Evolutionary conservation across 2,113 vertebrate species (phyloP).

Genomic region (Paramisgurnus dabryanus): DNA sequence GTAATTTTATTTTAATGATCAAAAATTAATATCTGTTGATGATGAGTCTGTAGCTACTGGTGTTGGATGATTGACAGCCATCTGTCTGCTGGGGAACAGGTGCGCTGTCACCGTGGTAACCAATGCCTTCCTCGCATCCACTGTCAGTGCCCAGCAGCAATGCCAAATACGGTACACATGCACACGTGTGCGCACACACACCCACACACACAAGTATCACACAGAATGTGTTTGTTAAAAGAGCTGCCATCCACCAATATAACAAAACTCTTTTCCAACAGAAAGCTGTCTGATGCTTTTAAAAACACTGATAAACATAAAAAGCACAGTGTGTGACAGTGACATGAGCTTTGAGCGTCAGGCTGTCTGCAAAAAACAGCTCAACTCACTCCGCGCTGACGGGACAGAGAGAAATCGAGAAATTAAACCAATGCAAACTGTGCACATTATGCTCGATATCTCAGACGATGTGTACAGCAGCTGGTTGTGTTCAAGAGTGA

Average conservation of each 20-base stretch:
- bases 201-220: neutral
- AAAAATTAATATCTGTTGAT: neutral
- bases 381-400: neutral
- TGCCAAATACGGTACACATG: conserved; percentile 34
- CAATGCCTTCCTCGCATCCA: neutral
- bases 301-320: neutral
- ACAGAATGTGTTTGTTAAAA: neutral
- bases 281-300: neutral
- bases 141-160: conserved; percentile 25
- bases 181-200: neutral
- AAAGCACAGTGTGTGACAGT: neutral
- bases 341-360: neutral
- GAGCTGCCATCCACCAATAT: neutral
- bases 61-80: conserved; percentile 40
- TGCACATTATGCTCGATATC: neutral
- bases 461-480: too few relatives aligned
- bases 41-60: neutral
- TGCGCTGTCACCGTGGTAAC: conserved; percentile 37
- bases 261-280: conserved; percentile 8
- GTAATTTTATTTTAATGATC: neutral
- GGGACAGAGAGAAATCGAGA: neutral
- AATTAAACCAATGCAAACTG: neutral
- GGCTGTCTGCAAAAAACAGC: neutral
- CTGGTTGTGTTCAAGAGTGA: too few relatives aligned
- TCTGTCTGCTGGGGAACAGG: conserved; percentile 45